Conservation (phyloP, 2,113 vertebrate species). For the Pollimyrus isidori region DNA sequence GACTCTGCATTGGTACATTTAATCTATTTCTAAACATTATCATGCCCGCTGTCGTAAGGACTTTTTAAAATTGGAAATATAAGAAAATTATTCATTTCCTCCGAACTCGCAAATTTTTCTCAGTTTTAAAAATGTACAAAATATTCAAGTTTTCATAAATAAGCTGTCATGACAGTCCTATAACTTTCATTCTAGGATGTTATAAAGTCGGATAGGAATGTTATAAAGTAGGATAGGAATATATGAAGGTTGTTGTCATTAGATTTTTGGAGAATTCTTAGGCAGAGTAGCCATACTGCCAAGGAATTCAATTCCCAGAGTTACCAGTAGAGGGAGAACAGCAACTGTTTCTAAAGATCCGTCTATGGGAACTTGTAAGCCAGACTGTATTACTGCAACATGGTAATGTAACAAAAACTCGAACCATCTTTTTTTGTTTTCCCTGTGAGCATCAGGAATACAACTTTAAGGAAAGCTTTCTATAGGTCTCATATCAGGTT, state of each 20-base stretch:
- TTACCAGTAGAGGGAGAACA: slow-evolving; percentile 18
- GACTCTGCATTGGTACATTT: not conserved
- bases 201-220: not conserved
- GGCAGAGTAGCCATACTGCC: not conserved
- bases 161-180: not conserved
- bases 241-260: not conserved
- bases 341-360: slow-evolving; percentile 4
- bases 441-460: not conserved
- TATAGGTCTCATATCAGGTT: not conserved
- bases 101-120: not conserved
- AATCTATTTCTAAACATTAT: not conserved
- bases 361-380: not conserved
- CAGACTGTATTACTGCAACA: not conserved
- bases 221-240: not conserved
- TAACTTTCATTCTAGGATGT: not conserved
- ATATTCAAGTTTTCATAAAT: not conserved
- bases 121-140: not conserved
- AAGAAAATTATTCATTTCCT: not conserved
- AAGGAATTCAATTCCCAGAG: slow-evolving; percentile 6
- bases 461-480: not conserved
- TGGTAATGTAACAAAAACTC: not conserved
- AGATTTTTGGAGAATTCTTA: not conserved
- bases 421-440: not conserved
- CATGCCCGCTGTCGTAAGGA: not conserved
- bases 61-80: not conserved